Base-by-base conservation (phyloP, 2,113 vertebrate species). In the Pygoscelis adeliae region DNA sequence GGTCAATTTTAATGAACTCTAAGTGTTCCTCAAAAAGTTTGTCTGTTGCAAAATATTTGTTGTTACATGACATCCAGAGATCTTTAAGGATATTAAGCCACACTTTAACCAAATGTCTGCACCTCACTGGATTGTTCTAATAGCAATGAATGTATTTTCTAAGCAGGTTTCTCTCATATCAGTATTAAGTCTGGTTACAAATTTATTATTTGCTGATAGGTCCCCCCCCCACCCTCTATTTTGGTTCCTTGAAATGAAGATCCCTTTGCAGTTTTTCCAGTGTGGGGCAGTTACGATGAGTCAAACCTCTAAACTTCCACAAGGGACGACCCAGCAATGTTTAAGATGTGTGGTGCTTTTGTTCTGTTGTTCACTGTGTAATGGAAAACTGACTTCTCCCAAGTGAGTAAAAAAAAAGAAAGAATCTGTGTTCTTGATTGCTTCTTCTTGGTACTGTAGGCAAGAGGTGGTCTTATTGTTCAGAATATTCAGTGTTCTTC, bases 141-240 rank as follows among this genome's bases (percentile, higher is more conserved):
- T 76, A 55, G 63, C 65, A 85, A 96, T 3, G 87, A 95, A 96
- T 97, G 94, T 96, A 97, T 96, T 96, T 96, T 83, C 77, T 72
- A 62, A 91, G 87, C 86, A 89, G 91, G 83, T 96, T 91, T 95
- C 79, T 82, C 59, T 90, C 53, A 13, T 70, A 90, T 85, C 89
- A 90, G 79, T 94, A 83, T 94, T 73, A 87, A 66, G 49, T 52
- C 73, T 80, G 65, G 81, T 93, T 95, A 90, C 50, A 36, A 61
- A 69, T 69, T 74, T 42, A 58, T 46, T 59, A 66, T 52, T 90
- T 92, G 79, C 79, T 87, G 72, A 53, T 53, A n/a, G 56, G 46
- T 38, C 32, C 21, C 21, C 7, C 29, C 29, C 10, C 30, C 9
- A 2, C 14, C 29, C 21, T 10, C 52, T 3, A 5, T 70, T 78